These are phyloP conservation scores for Scotopteryx bipunctaria DNA, from an alignment of 2,888 invertebrate genomes.

Conservation along the genomic window DNA sequence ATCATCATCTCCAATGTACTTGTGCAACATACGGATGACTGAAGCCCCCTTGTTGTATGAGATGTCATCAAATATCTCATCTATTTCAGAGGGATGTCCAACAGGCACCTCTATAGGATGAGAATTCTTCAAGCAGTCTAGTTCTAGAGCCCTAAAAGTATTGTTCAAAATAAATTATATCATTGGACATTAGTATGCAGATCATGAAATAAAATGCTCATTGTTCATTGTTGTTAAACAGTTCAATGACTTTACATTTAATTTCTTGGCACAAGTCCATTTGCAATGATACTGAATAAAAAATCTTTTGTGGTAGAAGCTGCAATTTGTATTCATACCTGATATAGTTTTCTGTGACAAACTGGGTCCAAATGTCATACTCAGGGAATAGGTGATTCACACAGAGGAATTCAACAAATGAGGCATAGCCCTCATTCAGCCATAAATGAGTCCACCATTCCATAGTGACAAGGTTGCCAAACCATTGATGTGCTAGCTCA, in stretches of 20 bases:
- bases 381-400: constrained; percentile 96
- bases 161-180: constrained; percentile 12
- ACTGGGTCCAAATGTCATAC: constrained; percentile 98
- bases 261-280: constrained; percentile 45
- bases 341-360: constrained; percentile 94
- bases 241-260: constrained; percentile 43
- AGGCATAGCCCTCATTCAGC: constrained; percentile 98
- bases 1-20: constrained; percentile 95
- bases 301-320: constrained; percentile 7
- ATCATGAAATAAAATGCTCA: constrained; percentile 18
- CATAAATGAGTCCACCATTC: constrained; percentile 99
- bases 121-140: constrained; percentile 95
- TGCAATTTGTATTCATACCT: constrained; percentile 55
- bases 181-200: constrained; percentile 27
- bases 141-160: constrained; percentile 87
- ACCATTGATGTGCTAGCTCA: constrained; percentile 99
- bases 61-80: constrained; percentile 98
- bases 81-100: constrained; percentile 96
- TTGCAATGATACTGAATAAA: constrained; percentile 6
- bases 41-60: constrained; percentile 98
- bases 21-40: constrained; percentile 96
- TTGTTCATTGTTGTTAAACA: constrained; percentile 39
- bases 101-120: constrained; percentile 99
- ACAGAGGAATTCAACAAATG: constrained; percentile 97
- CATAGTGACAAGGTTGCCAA: constrained; percentile 99